Percentiles rank a stretch among this genome's conserved stretches.
phyloP scores from a whole-genome alignment of 2,797 vertebrate genomes.

The Fundulus diaphanus region DNA sequence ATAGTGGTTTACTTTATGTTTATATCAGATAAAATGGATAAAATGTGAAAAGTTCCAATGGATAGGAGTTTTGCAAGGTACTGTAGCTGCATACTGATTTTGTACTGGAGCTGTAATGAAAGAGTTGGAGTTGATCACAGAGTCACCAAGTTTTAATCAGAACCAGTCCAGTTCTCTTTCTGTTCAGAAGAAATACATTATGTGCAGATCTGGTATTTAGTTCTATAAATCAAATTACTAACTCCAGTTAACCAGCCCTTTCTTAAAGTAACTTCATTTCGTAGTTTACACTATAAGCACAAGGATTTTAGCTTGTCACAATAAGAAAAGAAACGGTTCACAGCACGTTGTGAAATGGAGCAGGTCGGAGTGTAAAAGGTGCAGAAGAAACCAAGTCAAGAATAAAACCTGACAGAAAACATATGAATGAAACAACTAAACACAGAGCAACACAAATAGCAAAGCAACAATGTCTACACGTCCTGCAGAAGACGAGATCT shows the following conservation, averaged over 20 bases:
- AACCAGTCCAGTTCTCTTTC: constrained; percentile 54
- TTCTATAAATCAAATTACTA: background rate
- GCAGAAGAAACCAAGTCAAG: constrained; percentile 28
- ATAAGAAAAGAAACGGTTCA: constrained; percentile 23
- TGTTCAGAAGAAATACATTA: constrained; percentile 19
- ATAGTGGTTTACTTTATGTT: background rate
- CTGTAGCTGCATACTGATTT: constrained; percentile 12
- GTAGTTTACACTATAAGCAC: constrained; percentile 1
- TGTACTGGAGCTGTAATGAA: constrained; percentile 74
- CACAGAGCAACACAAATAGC: constrained; percentile 43
- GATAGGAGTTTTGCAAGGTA: background rate
- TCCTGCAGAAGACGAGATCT: background rate
- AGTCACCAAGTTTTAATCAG: constrained; percentile 32
- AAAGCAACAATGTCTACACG: constrained; percentile 49
- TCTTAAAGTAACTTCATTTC: constrained; percentile 51
- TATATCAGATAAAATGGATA: background rate
- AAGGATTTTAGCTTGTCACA: constrained; percentile 4
- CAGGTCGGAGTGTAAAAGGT: constrained; percentile 25
- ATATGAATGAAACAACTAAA: constrained; percentile 29
- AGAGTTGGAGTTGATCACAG: constrained; percentile 48
- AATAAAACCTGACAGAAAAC: constrained; percentile 21
- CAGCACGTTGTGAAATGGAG: constrained; percentile 16
- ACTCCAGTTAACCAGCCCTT: no score
- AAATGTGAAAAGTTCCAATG: background rate
- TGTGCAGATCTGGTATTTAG: background rate